phyloP scores from a whole-genome alignment of 37 sponge, comb jelly and placozoan genomes.

The Corticium candelabrum region DNA sequence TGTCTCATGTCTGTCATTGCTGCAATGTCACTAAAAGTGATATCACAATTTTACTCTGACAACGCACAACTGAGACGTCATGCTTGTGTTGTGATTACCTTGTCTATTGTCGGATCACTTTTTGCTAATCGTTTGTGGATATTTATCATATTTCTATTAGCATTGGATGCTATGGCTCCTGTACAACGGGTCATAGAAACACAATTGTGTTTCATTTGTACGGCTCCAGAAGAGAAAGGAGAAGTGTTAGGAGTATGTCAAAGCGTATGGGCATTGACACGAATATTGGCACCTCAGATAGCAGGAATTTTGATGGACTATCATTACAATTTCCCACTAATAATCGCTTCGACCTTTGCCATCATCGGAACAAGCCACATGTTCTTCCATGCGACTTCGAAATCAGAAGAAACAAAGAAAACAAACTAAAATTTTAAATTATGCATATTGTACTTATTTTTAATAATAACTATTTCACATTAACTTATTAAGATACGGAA shows the following conservation, averaged over 20 bases:
- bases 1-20: conserved; percentile 29
- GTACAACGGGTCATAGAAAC: conserved; percentile 36
- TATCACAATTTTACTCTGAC: conserved; percentile 36
- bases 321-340: too few relatives aligned
- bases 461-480: too few relatives aligned
- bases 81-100: conserved; percentile 17
- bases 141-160: conserved; percentile 21
- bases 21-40: conserved; percentile 17
- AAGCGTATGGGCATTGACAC: conserved; percentile 38
- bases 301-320: conserved; percentile 54
- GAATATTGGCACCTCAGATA: conserved; percentile 47
- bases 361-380: too few relatives aligned
- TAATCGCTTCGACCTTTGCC: too few relatives aligned
- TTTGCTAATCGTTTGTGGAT: conserved; percentile 18
- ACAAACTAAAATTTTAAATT: too few relatives aligned
- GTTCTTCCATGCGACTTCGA: too few relatives aligned
- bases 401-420: too few relatives aligned
- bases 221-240: conserved; percentile 41
- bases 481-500: too few relatives aligned
- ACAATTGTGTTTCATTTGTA: conserved; percentile 24
- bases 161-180: conserved; percentile 42
- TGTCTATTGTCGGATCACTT: conserved; percentile 14
- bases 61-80: conserved; percentile 20
- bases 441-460: too few relatives aligned
- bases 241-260: conserved; percentile 50